Conservation (phyloP, 2,797 vertebrate genomes). For the Platyrinchus mystaceus region DNA sequence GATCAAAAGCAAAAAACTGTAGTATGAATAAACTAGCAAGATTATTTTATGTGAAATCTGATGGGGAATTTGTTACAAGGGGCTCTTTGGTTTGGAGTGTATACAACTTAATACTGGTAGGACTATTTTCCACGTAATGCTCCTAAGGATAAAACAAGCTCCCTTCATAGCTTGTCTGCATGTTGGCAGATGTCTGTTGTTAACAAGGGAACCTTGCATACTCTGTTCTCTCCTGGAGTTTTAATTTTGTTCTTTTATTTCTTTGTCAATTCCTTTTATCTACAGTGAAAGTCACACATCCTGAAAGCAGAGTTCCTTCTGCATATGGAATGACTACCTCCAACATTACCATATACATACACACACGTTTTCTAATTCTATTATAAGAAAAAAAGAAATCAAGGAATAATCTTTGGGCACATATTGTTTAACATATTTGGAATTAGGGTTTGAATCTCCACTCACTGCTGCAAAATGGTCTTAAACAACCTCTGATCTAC, state of each 20-base stretch:
- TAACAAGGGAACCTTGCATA: background rate
- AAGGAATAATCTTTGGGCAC: background rate
- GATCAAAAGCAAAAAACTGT: background rate
- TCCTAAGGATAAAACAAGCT: background rate
- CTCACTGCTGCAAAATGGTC: background rate
- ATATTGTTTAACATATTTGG: background rate
- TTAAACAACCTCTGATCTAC: background rate
- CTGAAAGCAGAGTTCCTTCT: background rate
- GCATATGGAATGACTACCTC: background rate
- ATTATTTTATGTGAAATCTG: background rate
- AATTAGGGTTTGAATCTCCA: background rate
- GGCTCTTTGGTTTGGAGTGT: background rate
- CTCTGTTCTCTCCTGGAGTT: background rate
- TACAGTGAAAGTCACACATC: background rate
- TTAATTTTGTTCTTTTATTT: constrained; percentile 47
- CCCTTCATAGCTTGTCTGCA: background rate
- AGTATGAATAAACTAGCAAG: background rate
- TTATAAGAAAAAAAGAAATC: background rate
- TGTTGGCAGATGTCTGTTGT: constrained; percentile 8
- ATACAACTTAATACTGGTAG: background rate
- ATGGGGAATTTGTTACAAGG: background rate
- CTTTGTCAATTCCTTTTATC: constrained; percentile 42
- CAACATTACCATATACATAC: background rate
- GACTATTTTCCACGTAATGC: background rate
- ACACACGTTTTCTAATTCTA: background rate